Base-by-base conservation (phyloP, 1,140 invertebrate species). In the Leptinotarsa defecta region DNA sequence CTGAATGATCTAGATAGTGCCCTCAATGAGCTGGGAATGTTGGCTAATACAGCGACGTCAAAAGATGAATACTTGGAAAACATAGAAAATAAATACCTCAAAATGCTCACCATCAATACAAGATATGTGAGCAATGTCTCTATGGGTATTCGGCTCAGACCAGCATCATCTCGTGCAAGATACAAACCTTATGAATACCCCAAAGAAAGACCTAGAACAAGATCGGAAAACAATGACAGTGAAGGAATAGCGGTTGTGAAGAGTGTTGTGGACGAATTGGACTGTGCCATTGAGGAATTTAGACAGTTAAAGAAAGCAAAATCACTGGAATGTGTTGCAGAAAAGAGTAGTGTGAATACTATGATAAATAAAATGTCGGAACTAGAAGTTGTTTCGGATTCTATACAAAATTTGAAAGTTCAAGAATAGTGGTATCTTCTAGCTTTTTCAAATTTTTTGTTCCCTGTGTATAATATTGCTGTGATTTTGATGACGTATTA, bases 191-290 rank as follows among this genome's bases (percentile, higher is more conserved):
- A 85, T 73, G 72, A 73, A 19, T 68, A 82, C 24, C 71, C 81
- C 48, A 78, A 74, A 20, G 86, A 89, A 70, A 84, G 89, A 75
- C 87, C 87, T 77, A 70, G 89, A 83, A 90, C 89, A 74, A 88
- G 87, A 81, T 89, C 89, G 82, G 89, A 90, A 80, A 90, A 89
- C 81, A 88, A 89, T 6, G 89, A 90, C 76, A 83, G 81, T 83
- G 86, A 87, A 52, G 77, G 76, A n/a, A 74, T 70, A 65, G 74
- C 8, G 71, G 61, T 84, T 61, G 77, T 81, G 8, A 78, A 81
- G 49, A 80, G 76, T 27, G 76, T 84, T 15, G 71, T 84, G n/a
- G 83, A 85, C 76, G 78, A 81, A 48, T 77, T 84, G 22, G 67
- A 79, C 4, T 77, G 76, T 43, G 72, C 75, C 1, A 68, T 80